Percentiles rank a stretch among this genome's conserved stretches.
phyloP scores from a whole-genome alignment of 2,888 invertebrate species.

The Apamea anceps region DNA sequence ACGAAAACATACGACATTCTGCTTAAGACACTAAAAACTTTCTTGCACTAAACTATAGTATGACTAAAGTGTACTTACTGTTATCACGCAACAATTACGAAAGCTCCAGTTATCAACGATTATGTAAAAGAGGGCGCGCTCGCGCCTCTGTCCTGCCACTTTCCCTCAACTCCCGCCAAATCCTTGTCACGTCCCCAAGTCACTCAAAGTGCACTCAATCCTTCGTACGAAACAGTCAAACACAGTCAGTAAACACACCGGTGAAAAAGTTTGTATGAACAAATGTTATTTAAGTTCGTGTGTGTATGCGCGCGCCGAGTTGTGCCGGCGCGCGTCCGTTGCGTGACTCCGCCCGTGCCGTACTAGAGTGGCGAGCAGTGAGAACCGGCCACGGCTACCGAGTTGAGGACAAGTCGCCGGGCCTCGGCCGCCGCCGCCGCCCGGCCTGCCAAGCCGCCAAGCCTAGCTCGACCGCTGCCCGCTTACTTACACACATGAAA shows the following conservation, averaged over 20 bases:
- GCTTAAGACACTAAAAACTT: constrained; percentile 38
- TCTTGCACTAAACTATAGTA: constrained; percentile 56
- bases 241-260: constrained; percentile 77
- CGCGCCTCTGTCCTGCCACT: constrained; percentile 75
- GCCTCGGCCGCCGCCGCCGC: constrained; percentile 40
- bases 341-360: constrained; percentile 81
- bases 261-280: constrained; percentile 74
- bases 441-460: constrained; percentile 50
- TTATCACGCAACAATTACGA: constrained; percentile 87
- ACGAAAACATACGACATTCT: not conserved
- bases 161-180: constrained; percentile 81
- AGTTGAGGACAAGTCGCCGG: constrained; percentile 76
- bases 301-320: constrained; percentile 78
- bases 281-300: constrained; percentile 69
- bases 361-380: constrained; percentile 80
- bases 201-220: constrained; percentile 75
- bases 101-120: constrained; percentile 84
- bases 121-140: constrained; percentile 80
- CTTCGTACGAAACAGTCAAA: constrained; percentile 69
- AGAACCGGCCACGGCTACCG: constrained; percentile 79
- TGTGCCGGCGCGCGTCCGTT: constrained; percentile 81
- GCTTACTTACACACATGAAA: constrained; percentile 56
- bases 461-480: constrained; percentile 66
- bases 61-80: constrained; percentile 81
- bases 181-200: constrained; percentile 73